Base-by-base conservation (phyloP, 2,888 invertebrate species). In the Strigamia crassipes region DNA sequence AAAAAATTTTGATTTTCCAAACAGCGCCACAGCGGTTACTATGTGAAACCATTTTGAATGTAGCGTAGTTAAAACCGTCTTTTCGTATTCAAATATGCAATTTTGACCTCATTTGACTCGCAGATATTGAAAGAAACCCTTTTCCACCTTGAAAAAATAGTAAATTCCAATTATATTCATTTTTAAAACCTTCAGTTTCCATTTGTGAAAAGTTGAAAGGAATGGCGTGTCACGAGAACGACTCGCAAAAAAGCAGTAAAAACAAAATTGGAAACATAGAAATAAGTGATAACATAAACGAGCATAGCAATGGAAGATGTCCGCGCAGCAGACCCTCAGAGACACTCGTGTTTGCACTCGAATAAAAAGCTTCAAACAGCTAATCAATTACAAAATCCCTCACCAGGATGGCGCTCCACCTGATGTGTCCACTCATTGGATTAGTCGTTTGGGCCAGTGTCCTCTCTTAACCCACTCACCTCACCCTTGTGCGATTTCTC, bases 221-320 rank as follows among this genome's bases (percentile, higher is more conserved):
- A 56, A 56, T 18, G 18, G 9, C 56, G n/a, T 21, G 56, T 18
- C 18, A 56, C n/a, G 56, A 21, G n/a, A 56, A 56, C 56, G 56
- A 56, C 56, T n/a, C n/a, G 56, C 18, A 56, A 18, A 18, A 56
- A 56, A 21, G 18, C 18, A 18, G 18, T 56, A 56, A 56, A 56
- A 56, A 21, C 56, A 56, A 56, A 56, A 56, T 56, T 56, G 56
- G 56, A 56, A 56, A 18, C 56, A 56, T 56, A n/a, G 56, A 56
- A 56, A 56, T 56, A 56, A 56, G 56, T 56, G 56, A 56, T 56
- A 56, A 56, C 56, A 56, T 56, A 56, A 56, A 56, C 56, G 21
- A 1, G 56, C 56, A 18, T 6, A 18, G 56, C 6, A 56, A 56
- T 56, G 21, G 56, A 18, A 56, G 56, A 56, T 56, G 56, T 56